Conservation (phyloP, 2,888 invertebrate species). For the Lepidonotus clava region DNA sequence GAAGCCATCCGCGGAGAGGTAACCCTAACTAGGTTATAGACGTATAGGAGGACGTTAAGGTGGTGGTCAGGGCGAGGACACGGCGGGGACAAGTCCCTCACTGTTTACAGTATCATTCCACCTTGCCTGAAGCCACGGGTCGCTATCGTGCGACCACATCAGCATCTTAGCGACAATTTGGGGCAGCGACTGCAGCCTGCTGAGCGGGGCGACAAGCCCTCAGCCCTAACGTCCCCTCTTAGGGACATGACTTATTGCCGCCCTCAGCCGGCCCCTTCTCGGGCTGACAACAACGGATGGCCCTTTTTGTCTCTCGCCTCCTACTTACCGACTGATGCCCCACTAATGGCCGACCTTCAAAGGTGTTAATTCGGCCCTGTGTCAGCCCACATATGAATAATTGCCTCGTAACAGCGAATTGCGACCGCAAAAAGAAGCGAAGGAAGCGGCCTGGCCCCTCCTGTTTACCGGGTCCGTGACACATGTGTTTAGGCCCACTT, state of each 20-base stretch:
- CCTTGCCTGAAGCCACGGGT: background rate
- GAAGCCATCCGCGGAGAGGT: too few species aligned
- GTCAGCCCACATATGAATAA: background rate
- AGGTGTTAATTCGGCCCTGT: background rate
- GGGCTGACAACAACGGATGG: conserved; percentile 6
- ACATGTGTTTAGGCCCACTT: background rate
- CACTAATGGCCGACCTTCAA: conserved; percentile 4
- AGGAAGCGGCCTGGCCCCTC: background rate
- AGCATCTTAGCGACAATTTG: conserved; percentile 51
- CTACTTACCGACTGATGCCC: conserved; percentile 3
- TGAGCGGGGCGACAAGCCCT: background rate
- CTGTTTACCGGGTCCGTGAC: background rate
- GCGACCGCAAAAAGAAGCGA: too few species aligned
- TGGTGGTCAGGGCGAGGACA: background rate
- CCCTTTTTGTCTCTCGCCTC: background rate
- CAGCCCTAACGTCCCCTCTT: too few species aligned
- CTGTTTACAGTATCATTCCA: background rate
- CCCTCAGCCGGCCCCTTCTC: background rate
- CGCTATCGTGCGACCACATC: conserved; percentile 25
- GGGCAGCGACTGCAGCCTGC: background rate
- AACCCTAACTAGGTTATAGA: conserved; percentile 11
- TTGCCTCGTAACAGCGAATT: too few species aligned
- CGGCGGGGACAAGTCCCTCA: background rate
- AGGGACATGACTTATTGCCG: too few species aligned
- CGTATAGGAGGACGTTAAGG: background rate